Evolutionary conservation across 2,113 vertebrate genomes (phyloP).

Genomic region (Nycticorax nycticorax): DNA sequence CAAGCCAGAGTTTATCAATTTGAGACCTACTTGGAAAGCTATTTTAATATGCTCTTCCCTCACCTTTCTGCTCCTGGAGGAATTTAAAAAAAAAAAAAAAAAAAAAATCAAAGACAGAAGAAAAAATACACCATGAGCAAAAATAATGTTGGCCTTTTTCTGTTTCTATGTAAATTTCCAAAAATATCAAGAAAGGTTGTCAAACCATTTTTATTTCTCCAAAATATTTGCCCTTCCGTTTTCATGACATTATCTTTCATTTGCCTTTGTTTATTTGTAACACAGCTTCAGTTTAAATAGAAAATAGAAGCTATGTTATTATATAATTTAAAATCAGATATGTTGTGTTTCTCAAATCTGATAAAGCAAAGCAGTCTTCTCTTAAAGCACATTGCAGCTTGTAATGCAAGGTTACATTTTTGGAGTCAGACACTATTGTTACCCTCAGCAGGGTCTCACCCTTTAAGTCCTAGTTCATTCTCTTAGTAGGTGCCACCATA

Average conservation of each 20-base stretch:
- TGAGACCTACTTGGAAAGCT: not conserved
- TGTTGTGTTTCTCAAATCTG: not conserved
- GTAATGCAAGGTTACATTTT: not conserved
- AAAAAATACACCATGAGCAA: not conserved
- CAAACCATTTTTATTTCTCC: not conserved
- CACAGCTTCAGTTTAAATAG: not conserved
- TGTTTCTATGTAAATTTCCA: not conserved
- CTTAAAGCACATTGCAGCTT: not conserved
- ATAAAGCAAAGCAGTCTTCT: not conserved
- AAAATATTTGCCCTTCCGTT: not conserved
- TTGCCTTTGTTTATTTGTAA: conserved; percentile 4
- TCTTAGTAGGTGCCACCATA: not conserved
- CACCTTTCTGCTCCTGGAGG: not conserved
- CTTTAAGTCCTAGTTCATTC: not conserved
- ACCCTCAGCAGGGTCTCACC: not conserved
- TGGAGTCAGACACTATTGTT: not conserved
- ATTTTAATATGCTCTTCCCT: not conserved
- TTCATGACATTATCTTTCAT: not conserved
- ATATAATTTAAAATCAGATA: not conserved
- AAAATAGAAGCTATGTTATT: not conserved
- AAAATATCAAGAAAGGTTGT: not conserved
- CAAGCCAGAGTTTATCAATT: not conserved
- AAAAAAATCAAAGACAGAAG: not conserved
- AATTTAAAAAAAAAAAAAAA: not conserved
- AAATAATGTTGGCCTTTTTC: not conserved